phyloP scores from a whole-genome alignment of 2,888 invertebrate species.

The Archaeoteleia sp. region DNA sequence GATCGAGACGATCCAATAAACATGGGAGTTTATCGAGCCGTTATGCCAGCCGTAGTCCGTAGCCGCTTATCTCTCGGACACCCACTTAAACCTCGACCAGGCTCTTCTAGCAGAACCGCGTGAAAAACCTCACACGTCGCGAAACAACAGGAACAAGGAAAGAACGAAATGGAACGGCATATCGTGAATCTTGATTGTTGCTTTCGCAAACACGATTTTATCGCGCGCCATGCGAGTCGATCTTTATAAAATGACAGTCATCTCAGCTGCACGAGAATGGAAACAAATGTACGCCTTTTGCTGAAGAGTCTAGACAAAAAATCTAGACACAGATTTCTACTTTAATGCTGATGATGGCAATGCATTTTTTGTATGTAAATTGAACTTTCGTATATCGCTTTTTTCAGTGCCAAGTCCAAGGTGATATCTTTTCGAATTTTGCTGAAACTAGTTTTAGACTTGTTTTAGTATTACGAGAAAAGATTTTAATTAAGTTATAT shows the following conservation, averaged over 20 bases:
- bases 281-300: neutral
- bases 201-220: conserved; percentile 10
- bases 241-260: conserved; percentile 4
- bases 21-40: conserved; percentile 72
- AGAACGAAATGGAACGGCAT: conserved; percentile 9
- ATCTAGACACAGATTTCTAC: neutral
- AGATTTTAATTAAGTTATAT: no score
- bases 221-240: conserved; percentile 2
- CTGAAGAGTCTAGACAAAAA: conserved; percentile 1
- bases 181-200: conserved; percentile 18
- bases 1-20: conserved; percentile 68
- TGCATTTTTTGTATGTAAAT: no score
- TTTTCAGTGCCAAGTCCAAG: no score
- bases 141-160: conserved; percentile 10
- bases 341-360: neutral
- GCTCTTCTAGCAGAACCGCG: conserved; percentile 16
- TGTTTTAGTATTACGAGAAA: no score
- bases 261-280: neutral
- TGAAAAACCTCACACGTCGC: conserved; percentile 31
- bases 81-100: conserved; percentile 69
- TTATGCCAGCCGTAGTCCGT: conserved; percentile 68
- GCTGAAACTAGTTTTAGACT: no score
- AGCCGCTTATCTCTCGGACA: conserved; percentile 71
- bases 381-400: no score
- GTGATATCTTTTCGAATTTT: no score